phyloP scores from a whole-genome alignment of 2,888 invertebrate species.

The Ophion obscuratus region DNA sequence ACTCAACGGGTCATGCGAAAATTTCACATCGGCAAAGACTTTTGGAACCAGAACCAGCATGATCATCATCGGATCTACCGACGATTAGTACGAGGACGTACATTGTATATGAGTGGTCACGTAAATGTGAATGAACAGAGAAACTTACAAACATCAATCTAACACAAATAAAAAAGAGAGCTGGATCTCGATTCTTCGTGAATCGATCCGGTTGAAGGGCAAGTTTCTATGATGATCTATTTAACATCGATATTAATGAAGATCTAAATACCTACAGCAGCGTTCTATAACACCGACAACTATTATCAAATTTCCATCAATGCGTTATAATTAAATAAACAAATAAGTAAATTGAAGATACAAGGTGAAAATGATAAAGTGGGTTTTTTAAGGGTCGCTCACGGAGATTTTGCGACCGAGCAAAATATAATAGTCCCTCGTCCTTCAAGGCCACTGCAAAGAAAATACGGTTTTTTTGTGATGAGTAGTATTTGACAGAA shows the following conservation, averaged over 20 bases:
- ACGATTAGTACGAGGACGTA: too few relatives aligned
- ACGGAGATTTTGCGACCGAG: too few relatives aligned
- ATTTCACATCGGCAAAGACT: too few relatives aligned
- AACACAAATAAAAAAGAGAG: constrained; percentile 30
- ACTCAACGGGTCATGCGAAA: too few relatives aligned
- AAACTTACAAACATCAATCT: constrained; percentile 49
- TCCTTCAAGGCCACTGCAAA: too few relatives aligned
- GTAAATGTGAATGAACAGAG: not conserved
- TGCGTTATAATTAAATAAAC: not conserved
- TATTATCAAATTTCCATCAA: constrained; percentile 35
- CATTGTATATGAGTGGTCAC: not conserved
- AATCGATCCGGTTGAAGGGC: constrained; percentile 30
- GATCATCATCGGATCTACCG: too few relatives aligned
- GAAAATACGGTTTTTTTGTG: too few relatives aligned
- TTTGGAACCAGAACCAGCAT: too few relatives aligned
- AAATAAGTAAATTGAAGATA: not conserved
- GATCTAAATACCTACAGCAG: constrained; percentile 45
- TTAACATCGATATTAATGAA: constrained; percentile 61
- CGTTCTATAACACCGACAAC: constrained; percentile 60
- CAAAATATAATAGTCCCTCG: too few relatives aligned
- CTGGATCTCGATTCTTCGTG: constrained; percentile 29
- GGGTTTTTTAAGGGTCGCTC: too few relatives aligned
- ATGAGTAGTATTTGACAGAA: too few relatives aligned
- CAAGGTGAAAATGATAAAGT: too few relatives aligned
- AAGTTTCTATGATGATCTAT: constrained; percentile 48